phyloP scores from a whole-genome alignment of 2,888 invertebrate species.

The Nomada goodeniana region DNA sequence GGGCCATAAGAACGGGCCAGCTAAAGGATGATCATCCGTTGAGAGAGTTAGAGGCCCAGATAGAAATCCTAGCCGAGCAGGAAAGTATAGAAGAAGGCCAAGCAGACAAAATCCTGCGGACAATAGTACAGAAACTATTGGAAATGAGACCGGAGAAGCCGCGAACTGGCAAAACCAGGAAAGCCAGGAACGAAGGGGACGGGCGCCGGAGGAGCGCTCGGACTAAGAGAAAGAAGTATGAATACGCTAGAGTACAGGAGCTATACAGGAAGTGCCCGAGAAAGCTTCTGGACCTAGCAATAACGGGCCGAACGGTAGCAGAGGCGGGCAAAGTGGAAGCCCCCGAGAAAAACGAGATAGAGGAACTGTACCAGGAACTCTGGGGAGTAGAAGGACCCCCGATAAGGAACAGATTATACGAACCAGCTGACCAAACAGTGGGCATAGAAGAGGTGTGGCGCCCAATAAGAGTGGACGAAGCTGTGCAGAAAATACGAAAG shows the following conservation, averaged over 20 bases:
- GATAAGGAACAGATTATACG: not conserved
- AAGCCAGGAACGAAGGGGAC: not conserved
- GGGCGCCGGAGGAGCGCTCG: too few relatives aligned
- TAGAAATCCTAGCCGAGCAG: not conserved
- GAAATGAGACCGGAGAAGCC: accelerated
- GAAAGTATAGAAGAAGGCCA: accelerated
- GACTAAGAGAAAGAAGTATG: not conserved
- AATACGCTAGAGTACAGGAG: not conserved
- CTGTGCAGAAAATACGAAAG: not conserved
- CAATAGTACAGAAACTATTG: not conserved
- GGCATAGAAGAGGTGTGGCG: accelerated
- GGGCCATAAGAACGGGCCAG: not conserved
- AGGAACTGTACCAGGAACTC: not conserved
- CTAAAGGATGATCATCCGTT: not conserved
- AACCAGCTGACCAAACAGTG: accelerated
- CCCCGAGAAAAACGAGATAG: not conserved
- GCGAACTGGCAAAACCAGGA: accelerated
- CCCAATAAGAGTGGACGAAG: not conserved
- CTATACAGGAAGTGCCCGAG: not conserved
- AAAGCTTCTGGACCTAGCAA: not conserved
- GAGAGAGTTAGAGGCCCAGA: not conserved
- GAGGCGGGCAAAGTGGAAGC: not conserved
- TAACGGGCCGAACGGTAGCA: not conserved
- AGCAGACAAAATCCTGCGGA: not conserved
- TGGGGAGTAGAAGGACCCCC: not conserved